Percentiles rank a stretch among this genome's conserved stretches.
Evolutionary conservation across 37 sponge, comb jelly and placozoan species (phyloP).

Genomic region (Mnemiopsis leidyi): DNA sequence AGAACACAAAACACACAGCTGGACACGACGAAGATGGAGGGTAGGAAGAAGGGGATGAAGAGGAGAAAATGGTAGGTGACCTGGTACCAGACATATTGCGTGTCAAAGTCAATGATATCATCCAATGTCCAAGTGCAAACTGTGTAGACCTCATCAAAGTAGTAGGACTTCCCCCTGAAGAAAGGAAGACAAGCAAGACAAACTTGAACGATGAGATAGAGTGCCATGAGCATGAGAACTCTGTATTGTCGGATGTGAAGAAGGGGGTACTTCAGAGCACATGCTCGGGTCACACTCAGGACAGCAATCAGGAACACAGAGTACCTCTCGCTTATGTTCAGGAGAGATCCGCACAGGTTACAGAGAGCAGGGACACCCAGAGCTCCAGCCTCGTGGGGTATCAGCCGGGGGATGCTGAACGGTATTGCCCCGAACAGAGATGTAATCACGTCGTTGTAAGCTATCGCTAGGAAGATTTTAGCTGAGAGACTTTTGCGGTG

Average conservation of each 20-base stretch:
- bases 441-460: conserved; percentile 11
- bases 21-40: conserved; percentile 5
- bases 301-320: conserved; percentile 47
- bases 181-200: conserved; percentile 21
- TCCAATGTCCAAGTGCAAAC: conserved; percentile 33
- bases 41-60: conserved; percentile 62
- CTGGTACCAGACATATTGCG: conserved; percentile 12
- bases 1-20: conserved; percentile 29
- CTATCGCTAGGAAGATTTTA: conserved; percentile 18
- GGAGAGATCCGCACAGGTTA: not conserved
- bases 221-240: not conserved
- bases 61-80: conserved; percentile 1
- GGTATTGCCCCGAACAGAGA: conserved; percentile 27
- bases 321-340: conserved; percentile 43
- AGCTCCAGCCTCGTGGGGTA: not conserved
- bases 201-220: not conserved
- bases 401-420: conserved; percentile 26
- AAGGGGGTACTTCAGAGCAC: conserved; percentile 19
- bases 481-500: conserved; percentile 18
- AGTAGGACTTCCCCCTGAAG: not conserved
- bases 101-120: conserved; percentile 30
- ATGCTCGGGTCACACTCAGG: conserved; percentile 22
- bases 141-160: not conserved
- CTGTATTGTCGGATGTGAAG: not conserved
- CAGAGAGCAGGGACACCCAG: not conserved